These are phyloP conservation scores for Poeciliopsis presidionis DNA, from an alignment of 2,797 vertebrate genomes.

Conservation along the genomic window DNA sequence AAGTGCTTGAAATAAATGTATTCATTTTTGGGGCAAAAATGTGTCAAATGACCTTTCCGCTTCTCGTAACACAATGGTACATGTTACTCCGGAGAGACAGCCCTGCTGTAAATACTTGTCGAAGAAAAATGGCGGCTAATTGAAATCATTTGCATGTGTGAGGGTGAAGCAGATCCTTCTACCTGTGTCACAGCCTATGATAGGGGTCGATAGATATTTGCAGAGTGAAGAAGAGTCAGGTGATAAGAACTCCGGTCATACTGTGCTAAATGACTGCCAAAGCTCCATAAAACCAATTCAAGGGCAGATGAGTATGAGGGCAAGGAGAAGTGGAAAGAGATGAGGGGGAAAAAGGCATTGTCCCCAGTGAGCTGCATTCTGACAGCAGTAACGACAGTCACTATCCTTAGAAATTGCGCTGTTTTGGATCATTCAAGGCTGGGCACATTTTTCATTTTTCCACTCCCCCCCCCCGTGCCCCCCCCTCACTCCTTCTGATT, in stretches of 20 bases:
- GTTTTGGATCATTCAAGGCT: conserved; percentile 78
- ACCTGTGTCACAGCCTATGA: conserved; percentile 61
- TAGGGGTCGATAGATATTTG: conserved; percentile 80
- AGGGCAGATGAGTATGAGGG: conserved; percentile 72
- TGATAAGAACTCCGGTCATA: conserved; percentile 80
- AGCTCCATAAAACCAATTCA: conserved; percentile 72
- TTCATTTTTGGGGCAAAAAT: conserved; percentile 80
- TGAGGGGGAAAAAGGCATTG: conserved; percentile 31
- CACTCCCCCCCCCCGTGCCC: neutral
- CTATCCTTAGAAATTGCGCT: conserved; percentile 74
- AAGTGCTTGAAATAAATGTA: conserved; percentile 83
- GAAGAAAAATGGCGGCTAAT: conserved; percentile 80
- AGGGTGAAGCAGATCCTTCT: conserved; percentile 72
- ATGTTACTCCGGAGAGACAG: conserved; percentile 74
- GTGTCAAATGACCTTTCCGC: conserved; percentile 83
- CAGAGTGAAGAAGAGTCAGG: conserved; percentile 70
- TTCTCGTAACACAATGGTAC: conserved; percentile 78
- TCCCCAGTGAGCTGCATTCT: conserved; percentile 66
- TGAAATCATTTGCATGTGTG: conserved; percentile 81
- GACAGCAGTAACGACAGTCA: conserved; percentile 67
- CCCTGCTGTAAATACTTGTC: conserved; percentile 75
- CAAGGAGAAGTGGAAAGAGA: conserved; percentile 50
- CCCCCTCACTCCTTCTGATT: conserved; percentile 62
- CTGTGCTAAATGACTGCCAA: conserved; percentile 76
- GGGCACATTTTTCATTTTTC: conserved; percentile 72